Percentiles rank a stretch among this genome's conserved stretches.
These are phyloP conservation scores for Lepidurus arcticus DNA, from an alignment of 1,140 invertebrate species.

Conservation along the genomic window DNA sequence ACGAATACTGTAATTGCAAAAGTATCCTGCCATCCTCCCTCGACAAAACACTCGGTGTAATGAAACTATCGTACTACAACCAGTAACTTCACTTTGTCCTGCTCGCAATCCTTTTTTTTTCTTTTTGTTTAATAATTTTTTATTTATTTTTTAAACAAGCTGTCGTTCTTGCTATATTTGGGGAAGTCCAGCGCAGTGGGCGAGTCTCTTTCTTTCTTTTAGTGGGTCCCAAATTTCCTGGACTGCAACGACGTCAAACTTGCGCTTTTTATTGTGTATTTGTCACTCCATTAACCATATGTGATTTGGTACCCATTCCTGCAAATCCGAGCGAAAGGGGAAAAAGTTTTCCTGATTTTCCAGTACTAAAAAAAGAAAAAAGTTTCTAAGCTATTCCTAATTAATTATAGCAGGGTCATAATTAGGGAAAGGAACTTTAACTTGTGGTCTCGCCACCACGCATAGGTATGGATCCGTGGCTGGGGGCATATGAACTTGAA, in stretches of 20 bases:
- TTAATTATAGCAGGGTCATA: too few species aligned
- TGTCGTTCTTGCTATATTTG: too few species aligned
- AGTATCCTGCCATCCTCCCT: constrained; percentile 7
- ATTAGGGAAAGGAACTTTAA: background rate
- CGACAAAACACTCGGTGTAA: background rate
- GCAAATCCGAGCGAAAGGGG: too few species aligned
- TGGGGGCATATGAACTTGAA: background rate
- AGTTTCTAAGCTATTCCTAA: too few species aligned
- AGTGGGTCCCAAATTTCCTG: background rate
- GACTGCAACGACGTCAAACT: background rate
- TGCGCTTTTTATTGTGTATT: background rate
- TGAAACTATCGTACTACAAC: background rate
- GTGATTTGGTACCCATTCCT: too few species aligned
- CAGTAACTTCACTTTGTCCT: constrained; percentile 26
- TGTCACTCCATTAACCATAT: background rate
- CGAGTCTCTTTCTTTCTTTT: background rate
- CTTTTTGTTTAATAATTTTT: constrained; percentile 20
- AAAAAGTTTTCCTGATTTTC: too few species aligned
- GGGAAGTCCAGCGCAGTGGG: too few species aligned
- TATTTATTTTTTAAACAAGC: constrained; percentile 26
- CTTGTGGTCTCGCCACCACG: background rate
- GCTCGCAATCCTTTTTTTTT: constrained; percentile 16
- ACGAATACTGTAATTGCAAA: background rate
- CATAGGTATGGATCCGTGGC: background rate
- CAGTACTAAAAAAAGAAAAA: too few species aligned